Percentiles rank a stretch among this genome's conserved stretches.
Evolutionary conservation across 2,113 vertebrate genomes (phyloP).

Genomic region (Eudyptes chrysolophus): DNA sequence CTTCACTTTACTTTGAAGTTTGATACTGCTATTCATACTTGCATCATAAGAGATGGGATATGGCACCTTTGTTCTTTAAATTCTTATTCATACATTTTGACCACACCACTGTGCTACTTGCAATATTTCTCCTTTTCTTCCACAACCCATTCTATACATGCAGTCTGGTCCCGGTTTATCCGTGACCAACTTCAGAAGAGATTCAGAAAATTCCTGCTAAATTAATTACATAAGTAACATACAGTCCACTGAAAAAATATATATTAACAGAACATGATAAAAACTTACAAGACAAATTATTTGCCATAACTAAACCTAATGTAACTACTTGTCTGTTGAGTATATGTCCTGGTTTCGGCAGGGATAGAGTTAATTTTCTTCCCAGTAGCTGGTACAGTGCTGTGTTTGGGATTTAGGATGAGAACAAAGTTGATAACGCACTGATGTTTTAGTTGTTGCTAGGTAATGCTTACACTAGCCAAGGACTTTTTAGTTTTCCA

Average conservation of each 20-base stretch:
- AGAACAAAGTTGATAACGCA: no score
- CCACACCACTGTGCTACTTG: not conserved
- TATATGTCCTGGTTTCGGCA: not conserved
- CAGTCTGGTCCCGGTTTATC: not conserved
- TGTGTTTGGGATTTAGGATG: no score
- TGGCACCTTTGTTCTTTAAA: not conserved
- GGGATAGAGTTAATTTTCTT: no score
- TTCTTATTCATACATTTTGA: not conserved
- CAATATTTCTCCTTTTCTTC: not conserved
- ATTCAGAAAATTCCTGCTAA: not conserved
- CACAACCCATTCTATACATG: not conserved
- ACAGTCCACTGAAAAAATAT: not conserved
- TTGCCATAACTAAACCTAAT: not conserved
- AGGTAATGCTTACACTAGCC: no score
- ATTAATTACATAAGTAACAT: not conserved
- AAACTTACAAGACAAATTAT: not conserved
- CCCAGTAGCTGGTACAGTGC: no score
- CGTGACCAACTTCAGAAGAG: not conserved
- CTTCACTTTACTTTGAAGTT: not conserved
- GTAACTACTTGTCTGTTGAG: not conserved
- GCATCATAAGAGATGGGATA: not conserved
- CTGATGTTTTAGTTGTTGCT: no score
- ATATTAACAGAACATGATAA: not conserved
- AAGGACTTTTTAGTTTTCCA: no score
- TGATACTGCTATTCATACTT: not conserved